Percentiles rank a stretch among this genome's conserved stretches.
These are phyloP conservation scores for Calameuta filiformis DNA, from an alignment of 2,888 invertebrate genomes.

Conservation along the genomic window DNA sequence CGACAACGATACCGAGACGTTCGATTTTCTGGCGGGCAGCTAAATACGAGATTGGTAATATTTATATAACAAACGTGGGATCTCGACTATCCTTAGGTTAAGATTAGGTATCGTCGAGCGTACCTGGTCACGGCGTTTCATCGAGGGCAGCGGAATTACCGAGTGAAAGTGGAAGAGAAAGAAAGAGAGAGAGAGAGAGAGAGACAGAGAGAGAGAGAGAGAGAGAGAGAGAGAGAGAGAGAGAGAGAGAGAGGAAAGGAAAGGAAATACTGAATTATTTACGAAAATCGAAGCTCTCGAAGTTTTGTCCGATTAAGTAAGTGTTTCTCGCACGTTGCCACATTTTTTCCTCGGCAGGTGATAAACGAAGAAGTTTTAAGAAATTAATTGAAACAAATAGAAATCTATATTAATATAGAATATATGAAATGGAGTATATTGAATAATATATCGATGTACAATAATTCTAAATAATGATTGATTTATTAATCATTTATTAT, in stretches of 20 bases:
- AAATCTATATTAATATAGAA: slow-evolving; percentile 62
- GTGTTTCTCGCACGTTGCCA: slow-evolving; percentile 55
- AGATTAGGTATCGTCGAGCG: not conserved
- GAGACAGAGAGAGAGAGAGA: too few species aligned
- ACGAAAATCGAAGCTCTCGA: not conserved
- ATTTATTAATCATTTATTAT: slow-evolving; percentile 34
- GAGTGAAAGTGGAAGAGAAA: not conserved
- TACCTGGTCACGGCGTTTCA: not conserved
- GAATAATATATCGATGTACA: slow-evolving; percentile 65
- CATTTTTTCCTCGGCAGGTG: slow-evolving; percentile 54
- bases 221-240: too few species aligned
- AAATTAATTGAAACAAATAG: slow-evolving; percentile 55
- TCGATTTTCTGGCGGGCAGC: not conserved
- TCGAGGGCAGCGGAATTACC: slow-evolving; percentile 12
- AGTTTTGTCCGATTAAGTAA: slow-evolving; percentile 41
- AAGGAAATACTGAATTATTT: not conserved
- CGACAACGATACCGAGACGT: not conserved
- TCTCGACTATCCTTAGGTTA: not conserved
- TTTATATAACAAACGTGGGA: not conserved
- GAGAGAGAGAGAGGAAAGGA: not conserved
- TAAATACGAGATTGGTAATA: not conserved
- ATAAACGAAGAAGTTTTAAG: slow-evolving; percentile 42
- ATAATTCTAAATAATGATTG: slow-evolving; percentile 62
- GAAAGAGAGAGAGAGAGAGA: not conserved
- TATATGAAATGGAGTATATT: slow-evolving; percentile 63